phyloP scores from a whole-genome alignment of 2,797 vertebrate genomes.

The Pteropus rufus region DNA sequence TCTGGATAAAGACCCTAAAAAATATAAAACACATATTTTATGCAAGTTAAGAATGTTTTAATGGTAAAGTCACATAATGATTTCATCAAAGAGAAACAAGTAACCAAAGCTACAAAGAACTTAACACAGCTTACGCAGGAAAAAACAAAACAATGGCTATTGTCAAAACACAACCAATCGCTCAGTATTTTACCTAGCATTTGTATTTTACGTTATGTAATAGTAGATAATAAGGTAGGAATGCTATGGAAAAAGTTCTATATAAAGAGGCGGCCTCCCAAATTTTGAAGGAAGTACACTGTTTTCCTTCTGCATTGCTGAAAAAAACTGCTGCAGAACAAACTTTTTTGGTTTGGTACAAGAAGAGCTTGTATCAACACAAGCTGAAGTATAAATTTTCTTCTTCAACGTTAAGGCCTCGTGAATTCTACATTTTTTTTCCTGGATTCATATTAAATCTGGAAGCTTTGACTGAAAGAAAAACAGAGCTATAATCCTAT shows the following conservation, averaged over 20 bases:
- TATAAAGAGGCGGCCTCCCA: not conserved
- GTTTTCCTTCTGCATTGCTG: not conserved
- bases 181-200: not conserved
- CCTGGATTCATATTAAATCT: slow-evolving; percentile 23
- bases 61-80: not conserved
- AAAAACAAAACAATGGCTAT: not conserved
- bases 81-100: not conserved
- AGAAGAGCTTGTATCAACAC: not conserved
- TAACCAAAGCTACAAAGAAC: not conserved
- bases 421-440: not conserved
- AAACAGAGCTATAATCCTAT: not conserved
- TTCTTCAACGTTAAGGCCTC: not conserved
- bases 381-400: not conserved
- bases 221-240: not conserved
- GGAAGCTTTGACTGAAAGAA: not conserved
- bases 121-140: not conserved
- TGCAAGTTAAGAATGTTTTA: not conserved
- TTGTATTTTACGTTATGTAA: not conserved
- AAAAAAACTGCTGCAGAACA: not conserved
- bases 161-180: not conserved
- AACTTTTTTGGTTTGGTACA: not conserved
- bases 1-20: slow-evolving; percentile 96
- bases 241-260: not conserved
- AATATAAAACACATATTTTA: slow-evolving; percentile 31
- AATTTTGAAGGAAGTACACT: not conserved